Conservation (phyloP, 64 coral and sea anemone species). For the Trachythela sp. region DNA sequence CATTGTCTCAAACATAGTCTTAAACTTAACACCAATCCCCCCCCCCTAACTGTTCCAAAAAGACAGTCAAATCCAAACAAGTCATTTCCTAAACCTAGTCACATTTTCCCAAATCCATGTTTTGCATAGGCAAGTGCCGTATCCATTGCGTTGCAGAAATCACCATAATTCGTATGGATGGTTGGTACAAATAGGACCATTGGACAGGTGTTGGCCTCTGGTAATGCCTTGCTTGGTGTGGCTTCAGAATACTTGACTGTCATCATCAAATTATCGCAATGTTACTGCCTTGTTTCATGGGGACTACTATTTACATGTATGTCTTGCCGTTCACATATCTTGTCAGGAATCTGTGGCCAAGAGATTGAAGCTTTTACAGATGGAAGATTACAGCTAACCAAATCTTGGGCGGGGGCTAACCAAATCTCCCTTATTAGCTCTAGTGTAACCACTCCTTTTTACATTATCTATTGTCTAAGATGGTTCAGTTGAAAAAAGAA, state of each 20-base stretch:
- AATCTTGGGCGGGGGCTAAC: too few species aligned
- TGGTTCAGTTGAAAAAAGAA: not conserved
- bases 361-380: too few species aligned
- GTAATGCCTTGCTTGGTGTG: not conserved
- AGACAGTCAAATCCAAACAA: not conserved
- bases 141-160: conserved; percentile 4
- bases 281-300: too few species aligned
- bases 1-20: too few species aligned
- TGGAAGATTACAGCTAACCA: too few species aligned
- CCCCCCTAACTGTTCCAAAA: too few species aligned
- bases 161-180: not conserved
- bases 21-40: too few species aligned
- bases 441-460: not conserved
- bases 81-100: not conserved
- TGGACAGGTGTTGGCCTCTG: conserved; percentile 11
- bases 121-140: conserved; percentile 24
- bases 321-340: too few species aligned
- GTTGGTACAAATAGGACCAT: conserved; percentile 9
- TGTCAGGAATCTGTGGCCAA: not conserved
- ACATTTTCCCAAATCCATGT: conserved; percentile 41
- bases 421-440: not conserved
- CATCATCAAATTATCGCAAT: not conserved
- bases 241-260: not conserved
- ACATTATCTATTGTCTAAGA: not conserved
- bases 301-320: too few species aligned